Base-by-base conservation (phyloP, 2,888 invertebrate species). In the Drepana falcataria region DNA sequence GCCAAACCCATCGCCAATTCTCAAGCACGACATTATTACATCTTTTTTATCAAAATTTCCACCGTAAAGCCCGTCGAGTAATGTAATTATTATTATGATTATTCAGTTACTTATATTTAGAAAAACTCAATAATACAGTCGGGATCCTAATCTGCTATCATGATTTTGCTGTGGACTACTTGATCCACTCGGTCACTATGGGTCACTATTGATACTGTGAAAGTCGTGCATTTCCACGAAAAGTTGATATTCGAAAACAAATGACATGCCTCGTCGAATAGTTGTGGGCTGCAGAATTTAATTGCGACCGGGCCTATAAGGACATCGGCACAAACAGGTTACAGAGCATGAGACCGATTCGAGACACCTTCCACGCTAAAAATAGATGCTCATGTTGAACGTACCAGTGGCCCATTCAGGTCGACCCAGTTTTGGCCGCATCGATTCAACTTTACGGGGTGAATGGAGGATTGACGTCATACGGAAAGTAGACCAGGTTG, bases 391-490 rank as follows among this genome's bases (percentile, higher is more conserved):
- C 71, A 75, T 76, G 69, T 73, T 83, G 83, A 85, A 85, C 82
- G 83, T 83, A 79, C 75, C 68, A 76, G 80, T 72, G 78, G 69
- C 81, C 77, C 87, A 89, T 89, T 90, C 84, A 89, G 77, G 67
- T 73, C 81, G 87, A 82, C 89, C 87, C 77, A 85, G 80, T 83
- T 87, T 72, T 63, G 73, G 73, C 71, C 75, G 79, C 87, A 87
- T 89, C 85, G 89, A 88, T 89, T 89, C 84, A 87, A 68, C 73
- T 79, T 63, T 69, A 70, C 77, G 80, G 83, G 83, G 80, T 87
- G 87, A 87, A 90, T 87, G 88, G 83, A 63, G 75, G 73, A 58
- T 75, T 91, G 91, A 91, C 91, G 90, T 91, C 89, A 91, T 79
- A 68, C 72, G 54, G 81, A 75, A 87, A 85, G 79, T 87, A 78